These are phyloP conservation scores for Rhamphomyia laevipes DNA, from an alignment of 2,888 invertebrate species.

Conservation along the genomic window DNA sequence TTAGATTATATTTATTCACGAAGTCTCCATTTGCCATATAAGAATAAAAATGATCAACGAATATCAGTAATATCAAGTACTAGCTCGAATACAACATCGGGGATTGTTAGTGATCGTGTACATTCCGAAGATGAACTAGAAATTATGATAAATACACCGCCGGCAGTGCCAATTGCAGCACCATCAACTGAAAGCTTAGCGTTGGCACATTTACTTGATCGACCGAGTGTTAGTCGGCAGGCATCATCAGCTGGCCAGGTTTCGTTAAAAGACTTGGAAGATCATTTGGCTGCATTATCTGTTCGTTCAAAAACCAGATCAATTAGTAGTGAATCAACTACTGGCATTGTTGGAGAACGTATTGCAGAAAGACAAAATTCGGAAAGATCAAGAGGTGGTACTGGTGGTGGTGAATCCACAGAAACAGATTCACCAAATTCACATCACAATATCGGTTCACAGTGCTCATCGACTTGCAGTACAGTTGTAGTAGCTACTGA, in stretches of 20 bases:
- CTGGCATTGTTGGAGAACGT: slow-evolving; percentile 8
- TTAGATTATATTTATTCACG: slow-evolving; percentile 59
- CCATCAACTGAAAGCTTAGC: slow-evolving; percentile 77
- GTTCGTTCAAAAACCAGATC: slow-evolving; percentile 24
- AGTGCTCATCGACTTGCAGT: slow-evolving; percentile 77
- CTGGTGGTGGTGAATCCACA: slow-evolving; percentile 25
- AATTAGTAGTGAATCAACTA: slow-evolving; percentile 21
- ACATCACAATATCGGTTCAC: slow-evolving; percentile 58
- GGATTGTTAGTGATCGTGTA: slow-evolving; percentile 89
- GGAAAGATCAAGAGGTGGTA: slow-evolving; percentile 12
- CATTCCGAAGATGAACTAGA: slow-evolving; percentile 91
- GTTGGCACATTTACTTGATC: slow-evolving; percentile 60
- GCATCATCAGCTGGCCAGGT: slow-evolving; percentile 42
- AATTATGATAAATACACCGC: slow-evolving; percentile 72
- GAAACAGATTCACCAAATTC: slow-evolving; percentile 40
- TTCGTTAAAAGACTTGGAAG: slow-evolving; percentile 36
- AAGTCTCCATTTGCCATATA: slow-evolving; percentile 49
- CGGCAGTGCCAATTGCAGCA: slow-evolving; percentile 57
- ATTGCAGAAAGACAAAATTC: slow-evolving; percentile 16
- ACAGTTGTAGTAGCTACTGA: slow-evolving; percentile 64
- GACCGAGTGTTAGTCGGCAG: slow-evolving; percentile 43
- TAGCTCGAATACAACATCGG: slow-evolving; percentile 94
- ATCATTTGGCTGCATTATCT: slow-evolving; percentile 38
- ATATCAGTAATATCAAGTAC: slow-evolving; percentile 86
- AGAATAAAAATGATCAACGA: slow-evolving; percentile 63